Base-by-base conservation (phyloP, 2,113 vertebrate genomes). In the Archilochus colubris region DNA sequence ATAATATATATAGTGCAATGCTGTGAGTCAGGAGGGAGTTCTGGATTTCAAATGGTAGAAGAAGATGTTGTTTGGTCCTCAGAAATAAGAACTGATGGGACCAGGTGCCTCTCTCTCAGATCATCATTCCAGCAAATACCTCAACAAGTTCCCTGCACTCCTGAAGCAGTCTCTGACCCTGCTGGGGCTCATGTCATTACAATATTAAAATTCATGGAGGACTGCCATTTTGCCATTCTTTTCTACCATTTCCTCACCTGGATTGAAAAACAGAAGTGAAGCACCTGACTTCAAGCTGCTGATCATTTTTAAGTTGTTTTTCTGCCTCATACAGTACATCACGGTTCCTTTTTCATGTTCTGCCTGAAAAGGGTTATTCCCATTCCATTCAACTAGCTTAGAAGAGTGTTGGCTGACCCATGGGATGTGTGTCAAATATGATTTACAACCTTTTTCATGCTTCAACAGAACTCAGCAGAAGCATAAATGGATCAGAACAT, bases 401-500 rank as follows among this genome's bases (percentile, higher is more conserved):
- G 86, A 93, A 94, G 80, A 92, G 74, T 91, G 61, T 82, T 96
- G 88, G 76, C 46, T 95, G 84, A 95, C 89, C 88, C 88, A 93
- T 84, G 76, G 89, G 88, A 94, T 66, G 48, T 90, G 75, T 85
- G 81, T 94, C 94, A 95, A 86, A 93, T 78, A 89, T 86, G 72
- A 95, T 96, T 96, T 96, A 95, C 89, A 95, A 93, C 75, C 76
- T 82, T 86, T 75, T 88, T 82, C 96, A 89, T 97, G 81, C 95
- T 96, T 96, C 30, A 76, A 84, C 94, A 96, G 92, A 95, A 84
- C 51, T 91, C 91, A 88, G 77, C 50, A 88, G 93, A 97, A 94
- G 25, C 81, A 81, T 79, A 95, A 83, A 91, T 68, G 86, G 89
- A 95, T 94, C 95, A 91, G 94, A 94, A 97, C 82, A 73, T 40